These are phyloP conservation scores for Mionectes olivaceus DNA, from an alignment of 2,797 vertebrate genomes.

Conservation along the genomic window DNA sequence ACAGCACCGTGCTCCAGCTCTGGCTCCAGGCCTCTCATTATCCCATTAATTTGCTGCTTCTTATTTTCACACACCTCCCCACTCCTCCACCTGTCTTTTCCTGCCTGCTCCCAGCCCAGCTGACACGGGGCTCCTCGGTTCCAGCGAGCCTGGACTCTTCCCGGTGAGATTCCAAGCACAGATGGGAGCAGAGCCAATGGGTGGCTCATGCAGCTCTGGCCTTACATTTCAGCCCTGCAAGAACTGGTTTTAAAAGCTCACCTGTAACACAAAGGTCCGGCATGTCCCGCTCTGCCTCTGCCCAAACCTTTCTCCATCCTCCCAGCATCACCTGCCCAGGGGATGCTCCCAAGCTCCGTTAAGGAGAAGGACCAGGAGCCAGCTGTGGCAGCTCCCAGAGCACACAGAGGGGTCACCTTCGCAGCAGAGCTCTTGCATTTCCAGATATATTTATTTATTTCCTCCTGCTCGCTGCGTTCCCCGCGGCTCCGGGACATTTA, in stretches of 20 bases:
- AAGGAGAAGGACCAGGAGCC: accelerated
- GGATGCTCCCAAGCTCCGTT: neutral
- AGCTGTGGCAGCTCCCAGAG: accelerated
- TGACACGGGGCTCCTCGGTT: accelerated
- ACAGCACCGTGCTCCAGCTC: neutral
- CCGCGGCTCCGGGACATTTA: neutral
- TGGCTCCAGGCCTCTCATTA: neutral
- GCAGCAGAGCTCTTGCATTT: neutral
- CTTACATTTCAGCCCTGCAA: neutral
- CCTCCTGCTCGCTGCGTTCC: neutral
- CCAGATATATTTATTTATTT: neutral
- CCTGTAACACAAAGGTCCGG: accelerated
- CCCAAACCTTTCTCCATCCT: neutral
- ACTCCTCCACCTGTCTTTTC: neutral
- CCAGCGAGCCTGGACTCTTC: accelerated
- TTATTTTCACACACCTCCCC: neutral
- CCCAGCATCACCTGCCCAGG: accelerated
- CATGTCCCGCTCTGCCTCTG: accelerated
- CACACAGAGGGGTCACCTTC: neutral
- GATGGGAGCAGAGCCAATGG: accelerated
- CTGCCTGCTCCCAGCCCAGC: neutral
- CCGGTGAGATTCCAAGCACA: accelerated
- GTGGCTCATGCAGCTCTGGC: neutral
- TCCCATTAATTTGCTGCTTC: neutral
- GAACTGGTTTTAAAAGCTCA: neutral